Evolutionary conservation across 2,113 vertebrate species (phyloP), one percentile per base, ranked within the genome.

Genomic region (Aptenodytes forsteri): DNA sequence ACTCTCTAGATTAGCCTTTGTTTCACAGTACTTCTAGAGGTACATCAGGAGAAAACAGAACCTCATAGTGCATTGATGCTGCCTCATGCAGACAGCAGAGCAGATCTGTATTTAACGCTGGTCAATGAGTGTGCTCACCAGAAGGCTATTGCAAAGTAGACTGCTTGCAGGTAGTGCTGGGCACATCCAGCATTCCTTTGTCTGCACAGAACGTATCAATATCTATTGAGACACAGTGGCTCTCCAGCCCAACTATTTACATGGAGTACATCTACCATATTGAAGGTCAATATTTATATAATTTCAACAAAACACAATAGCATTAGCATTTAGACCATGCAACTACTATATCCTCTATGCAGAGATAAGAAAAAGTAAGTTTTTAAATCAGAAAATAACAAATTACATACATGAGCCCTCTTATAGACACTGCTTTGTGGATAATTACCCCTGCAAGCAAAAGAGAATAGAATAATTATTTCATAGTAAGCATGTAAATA

Each of bases 401-500:
- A 40, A 46, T 58, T 85, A 93, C 86, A 27, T 93, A 96, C 90
- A 2, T 8, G 38, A 70, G 21, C 22, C 36, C 34, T 88, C 50
- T 21, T 61, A 46, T 0, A 65, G 75, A 30, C 32, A 11, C 8
- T 7, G 27, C 32, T 44, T 69, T 15, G 66, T 78, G 49, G 36
- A 62, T 69, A 71, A 70, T 32, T 72, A 55, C 4, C 2, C 44
- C 97, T 96, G 83, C 44, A 90, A 86, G 40, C 21, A 75, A 73
- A 97, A 62, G 21, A 89, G 40, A 90, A 40, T 5, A 91, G 34
- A 75, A 42, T 16, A 78, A 75, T 83, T 72, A 82, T 56, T 90
- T 59, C 61, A 86, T 5, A 27, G 38, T 40, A 80, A 93, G 14
- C 20, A 40, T 16, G 26, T 17, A 75, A 78, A 36, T 75, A 44